These are phyloP conservation scores for Pelobates cultripes DNA, from an alignment of 2,797 vertebrate genomes.

Conservation along the genomic window DNA sequence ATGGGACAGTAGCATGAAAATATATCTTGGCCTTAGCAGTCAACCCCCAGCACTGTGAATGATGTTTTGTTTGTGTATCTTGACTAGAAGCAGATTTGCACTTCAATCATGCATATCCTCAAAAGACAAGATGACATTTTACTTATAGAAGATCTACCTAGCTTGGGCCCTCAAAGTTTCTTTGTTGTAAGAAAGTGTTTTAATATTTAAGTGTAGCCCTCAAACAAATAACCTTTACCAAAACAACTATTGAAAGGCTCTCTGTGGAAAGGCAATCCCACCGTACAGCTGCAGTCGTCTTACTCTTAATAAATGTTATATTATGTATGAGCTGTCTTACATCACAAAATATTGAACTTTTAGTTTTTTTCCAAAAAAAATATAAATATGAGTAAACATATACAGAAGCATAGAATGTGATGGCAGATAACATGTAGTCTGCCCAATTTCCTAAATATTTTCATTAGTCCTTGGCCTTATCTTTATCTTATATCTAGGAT, in stretches of 20 bases:
- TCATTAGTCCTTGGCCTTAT: too few species aligned
- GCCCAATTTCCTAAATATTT: too few species aligned
- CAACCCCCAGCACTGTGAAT: constrained; percentile 10
- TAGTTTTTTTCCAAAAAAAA: too few species aligned
- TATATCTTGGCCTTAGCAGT: constrained; percentile 3
- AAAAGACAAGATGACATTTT: constrained; percentile 51
- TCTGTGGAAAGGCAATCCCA: neutral
- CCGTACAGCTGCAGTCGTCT: neutral
- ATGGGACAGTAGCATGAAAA: constrained; percentile 1
- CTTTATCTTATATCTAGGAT: too few species aligned
- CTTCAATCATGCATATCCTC: constrained; percentile 43
- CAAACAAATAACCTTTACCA: constrained; percentile 47
- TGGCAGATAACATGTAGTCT: too few species aligned
- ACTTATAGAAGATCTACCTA: constrained; percentile 25
- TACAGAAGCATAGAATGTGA: too few species aligned
- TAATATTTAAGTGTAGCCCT: constrained; percentile 36
- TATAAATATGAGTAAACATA: too few species aligned
- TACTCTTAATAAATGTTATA: neutral
- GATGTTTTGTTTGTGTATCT: constrained; percentile 34
- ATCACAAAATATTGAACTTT: neutral
- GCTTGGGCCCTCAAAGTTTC: constrained; percentile 25
- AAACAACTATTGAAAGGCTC: constrained; percentile 25
- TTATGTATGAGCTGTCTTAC: neutral
- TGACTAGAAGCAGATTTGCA: constrained; percentile 47
- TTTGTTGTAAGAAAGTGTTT: constrained; percentile 41